These are phyloP conservation scores for Trisateles emortualis DNA, from an alignment of 2,888 invertebrate genomes.

Conservation along the genomic window DNA sequence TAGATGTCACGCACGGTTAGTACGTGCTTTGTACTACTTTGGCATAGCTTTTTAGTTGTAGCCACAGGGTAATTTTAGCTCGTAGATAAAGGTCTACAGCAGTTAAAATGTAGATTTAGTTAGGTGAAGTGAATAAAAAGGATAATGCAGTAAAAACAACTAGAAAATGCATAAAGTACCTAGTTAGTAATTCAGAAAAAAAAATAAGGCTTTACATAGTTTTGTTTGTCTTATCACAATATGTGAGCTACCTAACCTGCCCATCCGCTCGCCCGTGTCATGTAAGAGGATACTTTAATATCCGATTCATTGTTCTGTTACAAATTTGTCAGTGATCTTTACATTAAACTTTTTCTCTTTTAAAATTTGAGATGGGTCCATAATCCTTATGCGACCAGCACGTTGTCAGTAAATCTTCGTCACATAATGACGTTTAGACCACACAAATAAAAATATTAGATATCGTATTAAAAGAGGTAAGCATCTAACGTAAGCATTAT, in stretches of 20 bases:
- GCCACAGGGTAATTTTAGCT: slow-evolving; percentile 36
- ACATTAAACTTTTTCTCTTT: slow-evolving; percentile 84
- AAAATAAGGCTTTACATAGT: not conserved
- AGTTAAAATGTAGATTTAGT: slow-evolving; percentile 35
- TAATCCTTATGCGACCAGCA: slow-evolving; percentile 77
- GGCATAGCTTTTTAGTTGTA: slow-evolving; percentile 38
- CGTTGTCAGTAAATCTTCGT: slow-evolving; percentile 78
- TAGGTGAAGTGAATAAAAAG: slow-evolving; percentile 21
- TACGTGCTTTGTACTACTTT: slow-evolving; percentile 56
- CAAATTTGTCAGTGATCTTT: slow-evolving; percentile 87
- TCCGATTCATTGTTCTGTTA: slow-evolving; percentile 87
- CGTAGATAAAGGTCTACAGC: slow-evolving; percentile 36
- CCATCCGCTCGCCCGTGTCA: slow-evolving; percentile 83
- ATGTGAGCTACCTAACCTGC: slow-evolving; percentile 61
- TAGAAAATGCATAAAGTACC: not conserved
- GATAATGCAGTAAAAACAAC: not conserved
- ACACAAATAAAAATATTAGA: slow-evolving; percentile 77
- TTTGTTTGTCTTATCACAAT: slow-evolving; percentile 46
- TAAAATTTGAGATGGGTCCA: slow-evolving; percentile 82
- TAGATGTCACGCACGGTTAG: slow-evolving; percentile 72
- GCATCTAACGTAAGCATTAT: slow-evolving; percentile 49
- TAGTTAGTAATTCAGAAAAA: not conserved
- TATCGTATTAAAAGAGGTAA: slow-evolving; percentile 60
- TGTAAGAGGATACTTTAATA: slow-evolving; percentile 85
- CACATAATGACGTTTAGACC: slow-evolving; percentile 72